Base-by-base conservation (phyloP, 2,888 invertebrate species). In the Endotricha flammealis region DNA sequence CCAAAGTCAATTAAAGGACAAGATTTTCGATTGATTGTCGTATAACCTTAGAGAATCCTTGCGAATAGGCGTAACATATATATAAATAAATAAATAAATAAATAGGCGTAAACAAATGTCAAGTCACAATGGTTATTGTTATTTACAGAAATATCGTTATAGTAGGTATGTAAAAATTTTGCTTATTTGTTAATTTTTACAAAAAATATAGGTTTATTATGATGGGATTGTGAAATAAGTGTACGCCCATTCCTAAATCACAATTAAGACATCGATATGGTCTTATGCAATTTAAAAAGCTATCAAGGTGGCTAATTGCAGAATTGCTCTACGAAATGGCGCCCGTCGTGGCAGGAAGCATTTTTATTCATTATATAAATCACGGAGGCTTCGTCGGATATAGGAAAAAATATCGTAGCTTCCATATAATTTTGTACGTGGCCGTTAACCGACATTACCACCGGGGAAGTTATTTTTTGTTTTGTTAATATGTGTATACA, bases 361-460 rank as follows among this genome's bases (percentile, higher is more conserved):
- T 86, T 83, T 85, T 85, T 86, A 85, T 81, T 85, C 86, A 86
- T 86, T 83, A 86, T 64, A 85, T 83, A 82, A 85, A 82, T 85
- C 83, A 83, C 67, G 16, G 43, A 24, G 68, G 76, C 77, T 77
- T 72, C 68, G 54, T 46, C 48, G 72, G 79, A 76, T 79, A 73
- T 72, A 65, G 62, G 66, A 73, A 81, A 82, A 85, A 83, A 81
- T 81, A 83, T 83, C 83, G 77, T 77, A 69, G 76, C 70, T 79
- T n/a, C 70, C 74, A 64, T 68, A 76, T 82, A 86, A 85, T 85
- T 83, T 85, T 76, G 83, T 82, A 82, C 82, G 85, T 81, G 85
- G 62, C 60, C 74, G 57, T 61, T 59, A 64, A 69, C 55, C 68
- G 53, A 71, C 73, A 79, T 78, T 78, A 71, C 76, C 68, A 68